phyloP scores from a whole-genome alignment of 2,113 vertebrate genomes.

The Martes martes region DNA sequence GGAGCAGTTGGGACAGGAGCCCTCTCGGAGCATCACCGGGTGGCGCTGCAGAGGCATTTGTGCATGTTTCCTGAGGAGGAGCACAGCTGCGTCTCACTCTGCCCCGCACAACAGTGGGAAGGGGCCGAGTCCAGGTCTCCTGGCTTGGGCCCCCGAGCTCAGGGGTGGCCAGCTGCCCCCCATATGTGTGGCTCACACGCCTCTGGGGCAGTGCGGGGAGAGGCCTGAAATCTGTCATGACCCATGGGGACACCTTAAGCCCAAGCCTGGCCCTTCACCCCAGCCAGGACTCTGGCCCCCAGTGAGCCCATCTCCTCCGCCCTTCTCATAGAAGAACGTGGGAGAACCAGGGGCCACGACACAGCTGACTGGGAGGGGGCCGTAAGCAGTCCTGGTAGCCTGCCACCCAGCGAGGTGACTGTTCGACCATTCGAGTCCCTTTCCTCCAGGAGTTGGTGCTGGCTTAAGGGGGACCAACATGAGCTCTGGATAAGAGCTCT shows the following conservation, averaged over 20 bases:
- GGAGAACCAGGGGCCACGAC: neutral
- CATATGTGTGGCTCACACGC: neutral
- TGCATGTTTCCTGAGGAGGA: neutral
- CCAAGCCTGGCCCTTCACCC: neutral
- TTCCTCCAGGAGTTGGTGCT: neutral
- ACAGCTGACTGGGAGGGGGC: neutral
- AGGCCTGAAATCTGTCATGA: neutral
- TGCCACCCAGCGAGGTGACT: rapidly evolving
- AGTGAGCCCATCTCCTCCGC: neutral
- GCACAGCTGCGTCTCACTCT: neutral
- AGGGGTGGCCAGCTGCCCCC: neutral
- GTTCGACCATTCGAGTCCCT: neutral
- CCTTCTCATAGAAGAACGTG: neutral
- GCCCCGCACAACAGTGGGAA: rapidly evolving
- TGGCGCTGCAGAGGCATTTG: rapidly evolving
- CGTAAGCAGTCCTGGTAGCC: rapidly evolving
- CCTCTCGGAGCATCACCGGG: neutral
- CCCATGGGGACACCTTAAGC: too few species aligned
- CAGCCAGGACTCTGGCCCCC: neutral
- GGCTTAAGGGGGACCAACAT: rapidly evolving
- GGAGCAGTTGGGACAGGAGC: neutral
- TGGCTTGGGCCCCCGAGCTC: neutral
- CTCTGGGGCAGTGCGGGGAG: neutral
- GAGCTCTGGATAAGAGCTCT: neutral
- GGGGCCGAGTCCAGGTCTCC: neutral